Evolutionary conservation across 2,113 vertebrate species (phyloP).

Genomic region (Halichoerus grypus): DNA sequence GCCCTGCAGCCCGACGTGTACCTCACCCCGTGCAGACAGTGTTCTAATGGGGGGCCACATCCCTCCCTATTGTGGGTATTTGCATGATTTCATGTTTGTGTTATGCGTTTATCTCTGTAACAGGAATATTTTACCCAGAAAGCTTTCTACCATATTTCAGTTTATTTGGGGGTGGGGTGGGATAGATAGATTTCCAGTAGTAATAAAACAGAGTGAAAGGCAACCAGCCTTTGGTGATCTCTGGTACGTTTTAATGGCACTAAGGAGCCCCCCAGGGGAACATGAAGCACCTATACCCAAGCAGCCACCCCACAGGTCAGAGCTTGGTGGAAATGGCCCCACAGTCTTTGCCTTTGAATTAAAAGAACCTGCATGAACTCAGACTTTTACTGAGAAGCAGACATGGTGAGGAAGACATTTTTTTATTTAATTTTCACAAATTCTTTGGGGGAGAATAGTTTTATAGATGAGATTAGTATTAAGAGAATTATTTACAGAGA

Average conservation of each 20-base stretch:
- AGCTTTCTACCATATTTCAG: neutral
- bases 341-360: neutral
- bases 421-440: neutral
- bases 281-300: too few relatives aligned
- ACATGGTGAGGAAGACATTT: neutral
- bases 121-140: neutral
- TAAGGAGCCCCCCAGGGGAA: neutral
- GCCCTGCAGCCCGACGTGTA: fast-evolving
- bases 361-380: neutral
- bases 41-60: fast-evolving
- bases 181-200: neutral
- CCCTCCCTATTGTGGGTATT: too few relatives aligned
- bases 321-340: neutral
- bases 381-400: neutral
- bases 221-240: neutral
- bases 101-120: neutral
- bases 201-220: neutral
- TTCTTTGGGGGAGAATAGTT: neutral
- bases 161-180: too few relatives aligned
- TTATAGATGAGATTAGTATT: neutral
- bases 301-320: too few relatives aligned
- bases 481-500: neutral
- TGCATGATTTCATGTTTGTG: fast-evolving
- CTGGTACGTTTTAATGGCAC: neutral
- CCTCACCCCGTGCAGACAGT: fast-evolving